Base-by-base conservation (phyloP, 2,113 vertebrate genomes). In the Ammodytes marinus region DNA sequence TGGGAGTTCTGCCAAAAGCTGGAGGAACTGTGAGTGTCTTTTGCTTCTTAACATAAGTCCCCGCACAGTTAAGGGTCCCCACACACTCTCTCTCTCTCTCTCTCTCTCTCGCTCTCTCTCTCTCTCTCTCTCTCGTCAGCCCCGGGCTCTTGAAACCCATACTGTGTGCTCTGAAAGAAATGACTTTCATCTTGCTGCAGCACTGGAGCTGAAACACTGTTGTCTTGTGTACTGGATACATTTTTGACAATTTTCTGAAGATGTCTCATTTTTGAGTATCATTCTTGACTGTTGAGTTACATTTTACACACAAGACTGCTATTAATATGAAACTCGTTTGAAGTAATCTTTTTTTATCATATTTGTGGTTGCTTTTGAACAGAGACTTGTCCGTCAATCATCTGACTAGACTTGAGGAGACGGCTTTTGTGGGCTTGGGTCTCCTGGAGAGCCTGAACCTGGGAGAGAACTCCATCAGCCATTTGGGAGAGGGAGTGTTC, bases 1-100 rank as follows among this genome's bases (percentile, higher is more conserved):
- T 99, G 98, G 98, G 98, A 99, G 89, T 99, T 99, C 93, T 99
- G 98, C 95, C 97, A 97, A 80, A 98, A 96, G 55, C 95, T 99
- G 19, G 95, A 97, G 49, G 97, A 99, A 86, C 95, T 99, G 98
- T 99, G 86, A 98, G 98, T 97, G 74, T 82, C 74, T 69, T 27
- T 74, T 73, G 17, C 64, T 66, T 74, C 19, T 12, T 37, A n/a
- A 40, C 27, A 75, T 55, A 80, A 86, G 77, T 70, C 57, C 19
- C 46, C 19, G n/a, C 9, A 5, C 58, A 70, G 57, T 67, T 64
- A 35, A 60, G 67, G 68, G 19, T 66, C 45, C 37, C 39, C 47
- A 19, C 59, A 55, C 81, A 58, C 53, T 84, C 71, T 72, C 27
- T 27, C 27, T 27, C 27, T 27, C 27, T 27, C 27, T 27, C 27